phyloP scores from a whole-genome alignment of 2,113 vertebrate species.

The Amphilophus citrinellus region DNA sequence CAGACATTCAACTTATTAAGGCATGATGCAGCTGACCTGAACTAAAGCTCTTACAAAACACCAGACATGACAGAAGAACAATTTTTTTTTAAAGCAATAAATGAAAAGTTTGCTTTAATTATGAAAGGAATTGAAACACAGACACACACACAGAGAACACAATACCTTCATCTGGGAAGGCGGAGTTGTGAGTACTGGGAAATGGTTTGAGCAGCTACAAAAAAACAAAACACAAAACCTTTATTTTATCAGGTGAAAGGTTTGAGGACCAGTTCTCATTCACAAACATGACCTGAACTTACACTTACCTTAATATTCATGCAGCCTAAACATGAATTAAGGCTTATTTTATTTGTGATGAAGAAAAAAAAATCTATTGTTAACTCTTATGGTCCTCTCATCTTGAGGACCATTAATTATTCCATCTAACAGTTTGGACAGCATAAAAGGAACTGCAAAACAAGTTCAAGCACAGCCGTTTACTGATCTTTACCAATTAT shows the following conservation, averaged over 20 bases:
- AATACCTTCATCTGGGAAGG: conserved; percentile 60
- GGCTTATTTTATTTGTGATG: neutral
- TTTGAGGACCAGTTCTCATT: too few species aligned
- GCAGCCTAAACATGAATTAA: neutral
- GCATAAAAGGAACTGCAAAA: conserved; percentile 18
- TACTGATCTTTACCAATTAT: conserved; percentile 41
- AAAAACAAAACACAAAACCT: conserved; percentile 22
- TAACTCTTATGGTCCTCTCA: conserved; percentile 5
- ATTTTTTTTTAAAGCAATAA: neutral
- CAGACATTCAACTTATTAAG: neutral
- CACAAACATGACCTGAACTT: neutral
- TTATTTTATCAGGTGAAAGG: too few species aligned
- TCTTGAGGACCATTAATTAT: conserved; percentile 4
- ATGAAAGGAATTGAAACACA: neutral
- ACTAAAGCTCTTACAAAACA: neutral
- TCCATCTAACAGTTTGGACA: neutral
- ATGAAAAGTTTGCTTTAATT: neutral
- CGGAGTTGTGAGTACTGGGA: neutral
- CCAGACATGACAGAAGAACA: neutral
- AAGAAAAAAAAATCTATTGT: neutral
- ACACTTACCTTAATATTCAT: neutral
- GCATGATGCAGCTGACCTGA: neutral
- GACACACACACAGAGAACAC: neutral
- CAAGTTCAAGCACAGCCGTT: conserved; percentile 47
- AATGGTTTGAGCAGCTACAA: conserved; percentile 21